Evolutionary conservation across 1,140 invertebrate species (phyloP).

Genomic region (Drosophila parvula): DNA sequence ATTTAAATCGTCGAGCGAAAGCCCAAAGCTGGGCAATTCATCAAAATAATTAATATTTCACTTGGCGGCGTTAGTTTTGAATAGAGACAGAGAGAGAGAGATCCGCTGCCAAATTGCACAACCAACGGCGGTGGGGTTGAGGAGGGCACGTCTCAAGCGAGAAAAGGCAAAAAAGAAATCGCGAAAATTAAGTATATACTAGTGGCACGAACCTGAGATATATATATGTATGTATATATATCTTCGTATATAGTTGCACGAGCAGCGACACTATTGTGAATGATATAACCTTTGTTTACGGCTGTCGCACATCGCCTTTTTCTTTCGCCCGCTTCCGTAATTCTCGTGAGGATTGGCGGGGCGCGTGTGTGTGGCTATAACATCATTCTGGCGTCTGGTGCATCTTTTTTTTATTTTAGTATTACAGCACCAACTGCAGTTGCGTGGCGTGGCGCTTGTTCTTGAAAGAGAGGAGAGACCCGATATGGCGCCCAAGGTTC

Average conservation of each 20-base stretch:
- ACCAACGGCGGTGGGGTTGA: conserved; percentile 17
- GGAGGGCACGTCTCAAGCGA: conserved; percentile 46
- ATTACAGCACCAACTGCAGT: conserved; percentile 18
- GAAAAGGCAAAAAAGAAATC: conserved; percentile 43
- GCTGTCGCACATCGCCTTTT: conserved; percentile 20
- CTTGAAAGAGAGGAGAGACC: conserved; percentile 3
- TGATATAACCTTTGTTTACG: conserved; percentile 54
- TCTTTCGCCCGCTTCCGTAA: conserved; percentile 31
- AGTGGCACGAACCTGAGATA: conserved; percentile 41
- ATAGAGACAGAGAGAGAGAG: neutral
- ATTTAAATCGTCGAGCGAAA: conserved; percentile 42
- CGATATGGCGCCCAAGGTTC: conserved; percentile 21
- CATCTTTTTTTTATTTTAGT: conserved; percentile 29
- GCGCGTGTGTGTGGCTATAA: conserved; percentile 23
- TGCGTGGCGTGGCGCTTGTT: conserved; percentile 3
- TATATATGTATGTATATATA: conserved; percentile 7
- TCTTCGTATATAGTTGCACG: conserved; percentile 18
- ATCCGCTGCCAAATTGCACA: conserved; percentile 59
- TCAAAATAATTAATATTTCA: conserved; percentile 25
- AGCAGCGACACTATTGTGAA: conserved; percentile 23
- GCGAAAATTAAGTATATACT: conserved; percentile 49
- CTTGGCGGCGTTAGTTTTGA: conserved; percentile 15
- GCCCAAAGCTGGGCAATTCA: conserved; percentile 39
- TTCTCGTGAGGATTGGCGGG: conserved; percentile 23
- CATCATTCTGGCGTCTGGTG: conserved; percentile 18